Base-by-base conservation (phyloP, 2,113 vertebrate species). In the Ceyx cyanopectus region DNA sequence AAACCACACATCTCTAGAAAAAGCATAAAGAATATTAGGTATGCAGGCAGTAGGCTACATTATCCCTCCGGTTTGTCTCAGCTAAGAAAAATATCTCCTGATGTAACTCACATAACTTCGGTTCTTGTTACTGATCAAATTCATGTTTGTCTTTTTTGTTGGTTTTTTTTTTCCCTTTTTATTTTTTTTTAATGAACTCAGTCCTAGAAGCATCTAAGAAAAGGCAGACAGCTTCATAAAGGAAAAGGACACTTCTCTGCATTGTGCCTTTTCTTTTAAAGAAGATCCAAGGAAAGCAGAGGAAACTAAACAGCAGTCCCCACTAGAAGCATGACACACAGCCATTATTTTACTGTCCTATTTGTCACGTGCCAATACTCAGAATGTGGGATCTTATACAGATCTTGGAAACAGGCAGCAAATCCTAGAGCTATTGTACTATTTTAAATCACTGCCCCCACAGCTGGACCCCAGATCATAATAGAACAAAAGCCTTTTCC, bases 61-160 rank as follows among this genome's bases (percentile, higher is more conserved):
- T 91, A 80, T 85, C 32, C 17, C 46, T 74, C 21, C 45, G 24
- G 66, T 75, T 84, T 85, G 37, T 82, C 30, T 87, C 60, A 85
- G 43, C 51, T 69, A 79, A 94, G 81, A 85, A 93, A 93, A 96
- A 93, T 70, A 94, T 19, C 66, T 68, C 19, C 2, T 90, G 56
- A 60, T 75, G 61, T 93, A 84, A 90, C 32, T 85, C n/a, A 24
- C 22, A 34, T 84, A 93, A 73, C 63, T 92, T 90, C 74, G 70
- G 32, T 89, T 96, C 66, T 92, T 92, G 41, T 81, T 86, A 90
- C 88, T 81, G 69, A 93, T 87, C 54, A 76, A 89, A 92, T 89
- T 92, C 14, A 46, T 60, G 56, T 85, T 57, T 20, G 16, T 32
- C 14, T 46, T 27, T 29, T 45, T 22, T 29, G 46, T 48, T 32